Evolutionary conservation across 2,888 invertebrate genomes (phyloP), one percentile per base, ranked within the genome.

Genomic region (Campoplex capitator): DNA sequence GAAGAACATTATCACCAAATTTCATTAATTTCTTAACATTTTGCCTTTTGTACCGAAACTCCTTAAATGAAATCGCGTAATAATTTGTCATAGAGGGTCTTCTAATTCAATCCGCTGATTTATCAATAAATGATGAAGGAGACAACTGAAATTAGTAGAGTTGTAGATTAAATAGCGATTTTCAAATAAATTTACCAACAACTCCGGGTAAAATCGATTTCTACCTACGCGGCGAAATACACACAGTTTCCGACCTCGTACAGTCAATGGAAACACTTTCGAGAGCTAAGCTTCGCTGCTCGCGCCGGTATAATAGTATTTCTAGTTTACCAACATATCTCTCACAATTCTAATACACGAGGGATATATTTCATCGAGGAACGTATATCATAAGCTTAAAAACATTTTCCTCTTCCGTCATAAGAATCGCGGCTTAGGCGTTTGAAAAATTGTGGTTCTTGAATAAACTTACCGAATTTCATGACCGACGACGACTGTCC

Each of bases 401-500:
- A 42, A 51, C 11, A 51, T 35, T 32, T 18, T 18, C 6, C 16
- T 16, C 8, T 62, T 8, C 45, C 45, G 45, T 62, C 1, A 28
- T 16, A 48, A n/a, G 62, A 75, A 65, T 6, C 13, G 3, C 13
- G 3, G 48, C 13, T 48, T n/a, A 32, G 65, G 16, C n/a, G n/a
- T 68, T 54, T 9, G 42, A 70, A 58, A 79, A 79, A 56, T 56
- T 38, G 42, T 13, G 28, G 67, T 70, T 77, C 56, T 51, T 35
- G 23, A 76, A 78, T 56, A 77, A 77, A 91, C 93, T 95, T 94
- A 97, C 97, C 97, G 96, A 92, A 97, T 95, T 95, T 97, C 97
- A 89, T 96, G 96, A 89, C 97, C 97, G 84, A 97, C 96, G 42
- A 96, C 96, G 73, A 97, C 97, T 6, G 97, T 97, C 97, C 97